Evolutionary conservation across 2,113 vertebrate genomes (phyloP), one percentile per base, ranked within the genome.

Genomic region (Eclectus roratus): DNA sequence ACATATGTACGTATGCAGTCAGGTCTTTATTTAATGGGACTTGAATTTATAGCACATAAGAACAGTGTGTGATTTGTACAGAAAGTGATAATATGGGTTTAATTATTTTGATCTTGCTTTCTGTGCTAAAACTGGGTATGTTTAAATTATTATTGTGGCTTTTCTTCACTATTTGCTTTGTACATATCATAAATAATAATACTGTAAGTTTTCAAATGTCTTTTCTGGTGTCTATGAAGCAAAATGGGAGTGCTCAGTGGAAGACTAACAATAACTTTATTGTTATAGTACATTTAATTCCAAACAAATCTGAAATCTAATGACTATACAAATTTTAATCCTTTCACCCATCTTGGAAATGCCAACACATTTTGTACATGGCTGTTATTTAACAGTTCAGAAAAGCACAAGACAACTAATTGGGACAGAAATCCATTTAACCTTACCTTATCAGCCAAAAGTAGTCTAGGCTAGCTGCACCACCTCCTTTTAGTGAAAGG

Each of bases 51-150:
- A 76, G 61, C 63, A 69, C 70, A 84, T 81, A 85, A 86, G 64
- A 94, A 76, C 49, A 72, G 65, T 27, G 69, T 93, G 76, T 71
- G 63, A 69, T 71, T 94, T 78, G 39, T 79, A 68, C 65, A 69
- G 93, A 91, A 93, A 94, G 90, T 88, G 90, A 93, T 96, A 94
- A 90, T 91, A 95, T 0, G 21, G 76, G 88, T 92, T 96, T 94
- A 91, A 92, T 95, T 93, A 86, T 90, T 68, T 92, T 90, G 90
- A 92, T 95, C 88, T 92, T 90, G 88, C 47, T 93, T 91, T 95
- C 80, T 95, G 85, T 84, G 85, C 69, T 91, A 91, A 71, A 88
- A 69, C 44, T 66, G 50, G 81, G 19, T 89, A 74, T 37, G 60
- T 53, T 90, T 95, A 83, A 93, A 90, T 90, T 35, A 88, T 93